These are phyloP conservation scores for Ernsta delagoae DNA, from an alignment of 2,888 invertebrate species.

Conservation along the genomic window DNA sequence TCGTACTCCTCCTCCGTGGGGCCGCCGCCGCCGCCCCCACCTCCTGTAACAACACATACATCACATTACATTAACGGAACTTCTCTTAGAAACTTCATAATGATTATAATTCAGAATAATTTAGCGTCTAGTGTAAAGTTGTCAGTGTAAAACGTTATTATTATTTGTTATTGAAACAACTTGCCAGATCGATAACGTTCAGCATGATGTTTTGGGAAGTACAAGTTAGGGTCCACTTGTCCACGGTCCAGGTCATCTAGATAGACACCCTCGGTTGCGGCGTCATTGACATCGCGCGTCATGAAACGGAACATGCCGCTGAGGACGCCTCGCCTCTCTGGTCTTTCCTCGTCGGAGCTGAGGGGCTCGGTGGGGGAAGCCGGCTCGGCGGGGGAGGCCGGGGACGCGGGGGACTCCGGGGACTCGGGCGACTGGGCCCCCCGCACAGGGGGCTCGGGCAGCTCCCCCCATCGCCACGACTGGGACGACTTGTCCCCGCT, in stretches of 20 bases:
- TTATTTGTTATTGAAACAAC: slow-evolving; percentile 26
- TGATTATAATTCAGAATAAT: too few relatives aligned
- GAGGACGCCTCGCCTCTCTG: slow-evolving; percentile 88
- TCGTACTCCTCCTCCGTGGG: slow-evolving; percentile 96
- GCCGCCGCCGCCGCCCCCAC: slow-evolving; percentile 49
- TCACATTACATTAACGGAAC: too few relatives aligned
- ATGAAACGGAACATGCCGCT: slow-evolving; percentile 97
- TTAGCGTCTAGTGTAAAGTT: too few relatives aligned
- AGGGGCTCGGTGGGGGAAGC: slow-evolving; percentile 73
- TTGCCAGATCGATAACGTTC: slow-evolving; percentile 75
- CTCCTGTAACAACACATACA: slow-evolving; percentile 22
- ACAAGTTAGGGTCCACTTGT: slow-evolving; percentile 96
- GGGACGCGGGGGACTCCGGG: slow-evolving; percentile 66
- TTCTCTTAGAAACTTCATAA: too few relatives aligned
- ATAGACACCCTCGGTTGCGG: slow-evolving; percentile 92
- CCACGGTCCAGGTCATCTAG: slow-evolving; percentile 96
- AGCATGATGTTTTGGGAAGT: slow-evolving; percentile 91
- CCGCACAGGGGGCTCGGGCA: slow-evolving; percentile 86
- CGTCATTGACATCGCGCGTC: slow-evolving; percentile 73
- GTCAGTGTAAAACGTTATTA: too few relatives aligned
- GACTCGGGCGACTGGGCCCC: slow-evolving; percentile 51
- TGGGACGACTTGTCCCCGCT: slow-evolving; percentile 83
- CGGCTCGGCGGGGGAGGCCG: slow-evolving; percentile 59
- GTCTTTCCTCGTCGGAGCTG: slow-evolving; percentile 81
- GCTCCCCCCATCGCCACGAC: slow-evolving; percentile 96